Evolutionary conservation across 2,797 vertebrate genomes (phyloP).

Genomic region (Crax fasciolata): DNA sequence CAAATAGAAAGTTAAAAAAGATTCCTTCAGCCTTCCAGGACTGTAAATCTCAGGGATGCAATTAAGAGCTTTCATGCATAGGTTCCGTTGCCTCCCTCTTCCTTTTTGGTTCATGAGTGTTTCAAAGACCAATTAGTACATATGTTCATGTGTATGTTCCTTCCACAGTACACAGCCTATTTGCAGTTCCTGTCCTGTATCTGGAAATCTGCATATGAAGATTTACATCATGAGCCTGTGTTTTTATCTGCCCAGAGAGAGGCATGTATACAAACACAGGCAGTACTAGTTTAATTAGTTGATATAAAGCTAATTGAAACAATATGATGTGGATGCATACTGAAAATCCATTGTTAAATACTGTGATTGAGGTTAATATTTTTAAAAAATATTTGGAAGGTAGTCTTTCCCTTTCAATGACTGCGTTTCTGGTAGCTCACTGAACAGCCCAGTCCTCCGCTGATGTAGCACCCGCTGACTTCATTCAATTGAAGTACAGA

Average conservation of each 20-base stretch:
- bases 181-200: neutral
- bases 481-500: neutral
- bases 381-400: neutral
- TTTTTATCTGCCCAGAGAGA: neutral
- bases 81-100: neutral
- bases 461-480: too few relatives aligned
- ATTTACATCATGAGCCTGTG: neutral
- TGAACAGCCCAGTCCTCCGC: neutral
- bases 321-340: neutral
- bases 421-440: neutral
- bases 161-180: neutral
- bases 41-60: neutral
- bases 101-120: neutral
- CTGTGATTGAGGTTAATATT: neutral
- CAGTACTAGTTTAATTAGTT: neutral
- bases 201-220: neutral
- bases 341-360: neutral
- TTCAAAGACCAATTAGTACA: neutral
- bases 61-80: neutral
- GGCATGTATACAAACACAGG: neutral
- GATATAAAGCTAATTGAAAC: neutral
- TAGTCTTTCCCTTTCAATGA: neutral
- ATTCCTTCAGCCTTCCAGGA: neutral
- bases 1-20: neutral
- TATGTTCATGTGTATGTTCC: fast-evolving